phyloP scores from a whole-genome alignment of 2,797 vertebrate species.

The Chelon auratus region DNA sequence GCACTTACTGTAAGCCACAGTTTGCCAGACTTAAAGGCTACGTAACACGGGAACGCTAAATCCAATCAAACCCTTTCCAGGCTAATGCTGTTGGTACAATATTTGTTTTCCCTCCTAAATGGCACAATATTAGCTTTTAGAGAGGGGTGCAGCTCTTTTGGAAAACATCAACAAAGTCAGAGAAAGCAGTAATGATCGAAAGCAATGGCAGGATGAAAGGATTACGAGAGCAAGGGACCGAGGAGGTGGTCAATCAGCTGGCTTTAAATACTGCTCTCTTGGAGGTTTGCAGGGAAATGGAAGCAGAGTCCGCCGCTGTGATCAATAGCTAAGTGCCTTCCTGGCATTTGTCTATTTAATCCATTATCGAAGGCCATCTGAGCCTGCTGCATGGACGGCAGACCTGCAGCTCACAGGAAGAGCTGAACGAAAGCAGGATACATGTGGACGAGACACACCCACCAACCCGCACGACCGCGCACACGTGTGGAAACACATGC shows the following conservation, averaged over 20 bases:
- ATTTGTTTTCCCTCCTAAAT: constrained; percentile 55
- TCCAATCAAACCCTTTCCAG: constrained; percentile 44
- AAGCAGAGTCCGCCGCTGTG: constrained; percentile 50
- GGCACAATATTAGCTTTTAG: constrained; percentile 50
- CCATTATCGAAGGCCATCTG: constrained; percentile 80
- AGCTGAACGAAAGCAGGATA: constrained; percentile 45
- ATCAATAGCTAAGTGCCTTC: constrained; percentile 87
- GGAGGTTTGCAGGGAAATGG: constrained; percentile 71
- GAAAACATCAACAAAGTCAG: constrained; percentile 53
- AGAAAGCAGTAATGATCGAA: constrained; percentile 44
- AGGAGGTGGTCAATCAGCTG: constrained; percentile 69
- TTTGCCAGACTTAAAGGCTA: constrained; percentile 36
- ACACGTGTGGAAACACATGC: constrained; percentile 46
- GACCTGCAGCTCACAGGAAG: constrained; percentile 46
- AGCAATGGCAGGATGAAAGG: constrained; percentile 58
- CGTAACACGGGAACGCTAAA: constrained; percentile 28
- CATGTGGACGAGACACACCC: constrained; percentile 49
- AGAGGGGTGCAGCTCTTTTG: constrained; percentile 29
- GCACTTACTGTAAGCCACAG: constrained; percentile 24
- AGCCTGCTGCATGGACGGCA: constrained; percentile 32
- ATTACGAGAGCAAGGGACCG: constrained; percentile 33
- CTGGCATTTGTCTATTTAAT: constrained; percentile 86
- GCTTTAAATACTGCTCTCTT: constrained; percentile 78
- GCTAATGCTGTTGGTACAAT: constrained; percentile 58
- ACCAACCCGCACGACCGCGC: constrained; percentile 10